These are phyloP conservation scores for Falcunculus frontatus DNA, from an alignment of 2,113 vertebrate genomes.

Conservation along the genomic window DNA sequence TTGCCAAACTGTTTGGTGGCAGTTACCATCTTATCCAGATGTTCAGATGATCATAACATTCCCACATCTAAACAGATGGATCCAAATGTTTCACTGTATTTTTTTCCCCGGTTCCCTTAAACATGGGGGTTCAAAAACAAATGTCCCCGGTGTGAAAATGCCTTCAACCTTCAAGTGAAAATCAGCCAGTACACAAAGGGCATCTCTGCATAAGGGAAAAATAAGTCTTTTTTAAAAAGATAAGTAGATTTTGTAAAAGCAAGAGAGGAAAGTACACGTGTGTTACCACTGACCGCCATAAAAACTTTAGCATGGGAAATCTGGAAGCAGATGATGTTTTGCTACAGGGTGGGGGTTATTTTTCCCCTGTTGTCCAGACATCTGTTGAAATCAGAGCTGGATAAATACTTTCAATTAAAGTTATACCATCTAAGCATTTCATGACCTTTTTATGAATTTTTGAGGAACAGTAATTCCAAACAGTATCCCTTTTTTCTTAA, in stretches of 20 bases:
- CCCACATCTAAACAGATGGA: constrained; percentile 22
- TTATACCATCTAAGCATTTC: neutral
- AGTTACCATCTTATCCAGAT: neutral
- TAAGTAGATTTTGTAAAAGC: neutral
- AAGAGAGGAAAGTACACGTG: neutral
- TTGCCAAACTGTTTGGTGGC: neutral
- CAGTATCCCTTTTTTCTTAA: neutral
- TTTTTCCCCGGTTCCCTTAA: neutral
- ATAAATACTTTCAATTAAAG: constrained; percentile 25
- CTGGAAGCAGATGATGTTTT: constrained; percentile 29
- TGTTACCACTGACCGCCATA: neutral
- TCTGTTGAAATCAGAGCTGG: constrained; percentile 54
- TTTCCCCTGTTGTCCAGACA: constrained; percentile 7
- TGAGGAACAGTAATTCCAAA: neutral
- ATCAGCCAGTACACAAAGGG: neutral
- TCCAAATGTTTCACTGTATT: neutral
- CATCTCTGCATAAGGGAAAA: neutral
- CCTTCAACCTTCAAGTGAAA: neutral
- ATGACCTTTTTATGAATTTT: neutral
- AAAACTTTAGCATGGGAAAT: neutral
- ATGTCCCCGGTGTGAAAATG: neutral
- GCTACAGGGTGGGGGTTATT: neutral
- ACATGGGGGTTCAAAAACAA: neutral
- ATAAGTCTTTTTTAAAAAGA: neutral
- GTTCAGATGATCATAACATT: neutral